phyloP scores from a whole-genome alignment of 1,140 invertebrate species.

The Macrobrachium nipponense region DNA sequence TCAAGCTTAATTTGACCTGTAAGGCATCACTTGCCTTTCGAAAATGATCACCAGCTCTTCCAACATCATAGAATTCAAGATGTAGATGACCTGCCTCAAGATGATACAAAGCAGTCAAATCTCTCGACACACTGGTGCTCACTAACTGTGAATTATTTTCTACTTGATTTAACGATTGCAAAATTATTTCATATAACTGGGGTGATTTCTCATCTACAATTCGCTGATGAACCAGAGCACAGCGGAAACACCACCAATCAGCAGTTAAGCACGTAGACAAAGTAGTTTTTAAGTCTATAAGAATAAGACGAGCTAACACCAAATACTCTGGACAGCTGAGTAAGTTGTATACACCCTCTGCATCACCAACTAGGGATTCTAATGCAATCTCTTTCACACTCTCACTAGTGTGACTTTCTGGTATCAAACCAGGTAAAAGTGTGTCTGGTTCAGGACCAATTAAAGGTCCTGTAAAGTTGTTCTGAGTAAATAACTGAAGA shows the following conservation, averaged over 20 bases:
- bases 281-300: slow-evolving; percentile 66
- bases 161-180: slow-evolving; percentile 58
- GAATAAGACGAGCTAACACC: slow-evolving; percentile 64
- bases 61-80: slow-evolving; percentile 79
- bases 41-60: slow-evolving; percentile 77
- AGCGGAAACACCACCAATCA: slow-evolving; percentile 70
- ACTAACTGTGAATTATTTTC: slow-evolving; percentile 57
- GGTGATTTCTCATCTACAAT: slow-evolving; percentile 64
- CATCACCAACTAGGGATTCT: slow-evolving; percentile 50
- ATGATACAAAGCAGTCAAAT: slow-evolving; percentile 74
- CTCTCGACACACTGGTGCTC: slow-evolving; percentile 40
- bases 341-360: slow-evolving; percentile 61
- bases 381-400: slow-evolving; percentile 45
- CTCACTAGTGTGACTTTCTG: slow-evolving; percentile 5
- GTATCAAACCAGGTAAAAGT: slow-evolving; percentile 37
- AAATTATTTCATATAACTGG: slow-evolving; percentile 55
- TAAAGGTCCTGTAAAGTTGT: slow-evolving; percentile 84
- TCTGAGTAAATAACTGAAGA: slow-evolving; percentile 81
- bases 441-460: slow-evolving; percentile 62
- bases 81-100: slow-evolving; percentile 82
- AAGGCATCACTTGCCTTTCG: slow-evolving; percentile 74
- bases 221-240: slow-evolving; percentile 57
- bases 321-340: slow-evolving; percentile 53
- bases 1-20: slow-evolving; percentile 76
- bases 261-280: slow-evolving; percentile 66